Evolutionary conservation across 2,888 invertebrate genomes (phyloP), one percentile per base, ranked within the genome.

Genomic region (Aspidiotus rigidus): DNA sequence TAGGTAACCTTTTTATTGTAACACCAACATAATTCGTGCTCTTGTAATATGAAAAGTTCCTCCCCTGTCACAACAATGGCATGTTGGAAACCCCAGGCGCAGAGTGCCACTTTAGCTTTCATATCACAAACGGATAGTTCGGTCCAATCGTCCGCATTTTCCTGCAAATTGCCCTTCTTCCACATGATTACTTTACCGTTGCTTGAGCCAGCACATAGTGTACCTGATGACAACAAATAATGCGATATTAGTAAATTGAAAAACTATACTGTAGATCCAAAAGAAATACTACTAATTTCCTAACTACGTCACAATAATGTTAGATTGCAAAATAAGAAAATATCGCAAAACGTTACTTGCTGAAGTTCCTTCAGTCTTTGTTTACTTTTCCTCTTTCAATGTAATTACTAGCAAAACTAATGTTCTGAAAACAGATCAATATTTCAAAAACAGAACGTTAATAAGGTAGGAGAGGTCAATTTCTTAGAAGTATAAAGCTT

Each of bases 151-250:
- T 87, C 87, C 0, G 74, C 71, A 62, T 72, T 73, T 7, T 75
- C 72, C 7, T 70, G 70, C 10, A 69, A 69, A 75, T 73, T 67
- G 72, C 77, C 78, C 76, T 78, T 83, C 7, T 76, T 84, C 96
- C 96, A 97, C 73, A 95, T 85, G 74, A 92, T 90, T 56, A 97
- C 82, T 74, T 89, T 87, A 1, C 96, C 96, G 74, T 88, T 84
- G 75, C 91, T 92, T 28, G 95, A 95, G 17, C 94, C 94, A 73
- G 88, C 93, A 74, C 92, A 93, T 60, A 96, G 79, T 3, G 92
- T 87, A 73, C 90, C 84, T 84, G 72, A 7, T 55, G 64, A 59
- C 8, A 60, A 11, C 2, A 57, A 57, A 28, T 28, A 3, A 5
- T 28, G 28, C 1, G 28, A 28, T 10, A 1, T 9, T 44, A 54